Percentiles rank a stretch among this genome's conserved stretches.
phyloP scores from a whole-genome alignment of 2,888 invertebrate genomes.

The Congeria kusceri region DNA sequence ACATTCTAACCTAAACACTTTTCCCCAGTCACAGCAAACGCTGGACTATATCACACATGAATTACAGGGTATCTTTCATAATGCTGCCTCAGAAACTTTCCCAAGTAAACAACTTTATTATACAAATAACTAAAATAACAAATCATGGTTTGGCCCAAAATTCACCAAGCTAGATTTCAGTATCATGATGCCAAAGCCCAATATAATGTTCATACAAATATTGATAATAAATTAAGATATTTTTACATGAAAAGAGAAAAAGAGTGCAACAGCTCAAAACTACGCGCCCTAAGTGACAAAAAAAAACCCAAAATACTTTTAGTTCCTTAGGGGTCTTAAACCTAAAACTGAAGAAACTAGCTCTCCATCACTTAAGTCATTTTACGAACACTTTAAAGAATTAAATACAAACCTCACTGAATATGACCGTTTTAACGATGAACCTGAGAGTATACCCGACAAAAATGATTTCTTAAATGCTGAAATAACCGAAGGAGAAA shows the following conservation, averaged over 20 bases:
- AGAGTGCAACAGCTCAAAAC: slow-evolving; percentile 5
- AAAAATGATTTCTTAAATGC: neutral
- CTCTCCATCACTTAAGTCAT: neutral
- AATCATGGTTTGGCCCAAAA: slow-evolving; percentile 26
- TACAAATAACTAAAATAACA: neutral
- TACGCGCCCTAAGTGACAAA: slow-evolving; percentile 5
- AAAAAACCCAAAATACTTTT: slow-evolving; percentile 34
- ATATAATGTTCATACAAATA: neutral
- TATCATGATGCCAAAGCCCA: slow-evolving; percentile 14
- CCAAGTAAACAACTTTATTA: neutral
- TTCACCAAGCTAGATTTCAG: slow-evolving; percentile 8
- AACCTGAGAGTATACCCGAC: neutral
- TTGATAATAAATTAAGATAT: neutral
- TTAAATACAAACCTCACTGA: neutral
- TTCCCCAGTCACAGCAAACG: neutral
- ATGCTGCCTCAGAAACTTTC: too few species aligned
- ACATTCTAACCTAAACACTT: neutral
- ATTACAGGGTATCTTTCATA: neutral
- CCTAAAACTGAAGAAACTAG: slow-evolving; percentile 5
- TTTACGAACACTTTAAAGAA: slow-evolving; percentile 28
- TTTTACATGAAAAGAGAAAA: slow-evolving; percentile 4
- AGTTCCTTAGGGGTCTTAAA: slow-evolving; percentile 27
- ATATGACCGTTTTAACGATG: neutral
- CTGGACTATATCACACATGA: neutral
- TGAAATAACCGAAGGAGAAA: too few species aligned